phyloP scores from a whole-genome alignment of 2,888 invertebrate genomes.

The Ligdia adustata region DNA sequence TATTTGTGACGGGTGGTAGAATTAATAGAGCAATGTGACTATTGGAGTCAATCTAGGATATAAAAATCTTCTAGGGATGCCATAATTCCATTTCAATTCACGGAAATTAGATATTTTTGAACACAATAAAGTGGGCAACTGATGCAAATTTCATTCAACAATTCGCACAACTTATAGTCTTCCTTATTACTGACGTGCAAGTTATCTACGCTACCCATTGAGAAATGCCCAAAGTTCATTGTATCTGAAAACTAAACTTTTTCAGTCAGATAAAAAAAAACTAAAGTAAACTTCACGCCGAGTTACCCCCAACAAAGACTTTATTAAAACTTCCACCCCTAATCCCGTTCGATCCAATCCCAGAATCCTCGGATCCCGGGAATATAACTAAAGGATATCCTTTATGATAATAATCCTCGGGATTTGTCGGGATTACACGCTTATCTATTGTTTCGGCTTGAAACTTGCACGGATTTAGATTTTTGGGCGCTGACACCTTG shows the following conservation, averaged over 20 bases:
- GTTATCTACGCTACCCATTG: neutral
- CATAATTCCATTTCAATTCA: no score
- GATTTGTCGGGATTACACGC: slow-evolving; percentile 32
- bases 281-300: neutral
- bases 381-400: slow-evolving; percentile 32
- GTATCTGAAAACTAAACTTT: neutral
- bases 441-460: slow-evolving; percentile 35
- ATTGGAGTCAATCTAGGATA: no score
- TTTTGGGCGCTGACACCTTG: slow-evolving; percentile 24
- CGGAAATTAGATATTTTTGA: no score
- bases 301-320: slow-evolving; percentile 1
- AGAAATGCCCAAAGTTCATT: neutral
- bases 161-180: no score
- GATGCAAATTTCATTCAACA: no score
- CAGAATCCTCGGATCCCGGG: slow-evolving; percentile 12
- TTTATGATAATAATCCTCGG: slow-evolving; percentile 32
- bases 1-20: no score
- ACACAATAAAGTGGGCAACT: no score
- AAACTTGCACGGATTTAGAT: slow-evolving; percentile 28
- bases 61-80: no score
- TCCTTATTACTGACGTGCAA: neutral
- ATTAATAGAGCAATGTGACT: no score
- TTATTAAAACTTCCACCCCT: slow-evolving; percentile 27
- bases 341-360: slow-evolving; percentile 24
- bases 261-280: neutral